Evolutionary conservation across 2,113 vertebrate genomes (phyloP), one percentile per base, ranked within the genome.

Genomic region (Genyomyrus donnyi): DNA sequence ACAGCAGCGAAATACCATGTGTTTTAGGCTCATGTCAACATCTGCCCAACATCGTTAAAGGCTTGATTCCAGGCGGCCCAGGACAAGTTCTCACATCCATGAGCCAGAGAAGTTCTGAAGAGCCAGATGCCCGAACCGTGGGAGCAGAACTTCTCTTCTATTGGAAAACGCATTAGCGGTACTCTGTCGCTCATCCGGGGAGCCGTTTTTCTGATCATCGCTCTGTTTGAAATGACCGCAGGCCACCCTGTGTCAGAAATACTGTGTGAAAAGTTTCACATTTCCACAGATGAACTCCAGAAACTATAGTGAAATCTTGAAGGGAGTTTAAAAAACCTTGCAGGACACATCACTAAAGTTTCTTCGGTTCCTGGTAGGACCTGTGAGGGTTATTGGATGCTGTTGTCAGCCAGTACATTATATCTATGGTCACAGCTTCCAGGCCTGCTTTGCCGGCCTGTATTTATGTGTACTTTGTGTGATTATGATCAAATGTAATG

Each of bases 261-360:
- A 9, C 89, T 90, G 95, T 96, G 95, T 96, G 95, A 97, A 95
- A 96, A 95, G 96, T 94, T 96, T 96, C 94, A 95, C 91, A 95
- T 56, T 52, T 84, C 19, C 6, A 53, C 13, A 56, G 52, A 45
- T 77, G 52, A 83, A 83, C 45, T 53, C 19, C n/a, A 89, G 45
- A 53, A 87, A 56, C 31, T 86, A 21, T 27, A 49, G 11, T 49
- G 48, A 86, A 86, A 86, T 86, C 84, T 86, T 27, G 74, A 42
- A 42, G 35, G 74, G 74, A 6, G 4, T 80, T 80, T 21, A 49
- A 85, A 85, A 49, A 85, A n/a, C 45, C 46, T 85, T 11, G 9
- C 21, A 85, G 9, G 49, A 10, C 9, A 85, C 83, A 85, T 49
- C n/a, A 39, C 42, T 24, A 39, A 80, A 42, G 74, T 80, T 80